Evolutionary conservation across 2,113 vertebrate species (phyloP).

Genomic region (Hepsetus odoe): DNA sequence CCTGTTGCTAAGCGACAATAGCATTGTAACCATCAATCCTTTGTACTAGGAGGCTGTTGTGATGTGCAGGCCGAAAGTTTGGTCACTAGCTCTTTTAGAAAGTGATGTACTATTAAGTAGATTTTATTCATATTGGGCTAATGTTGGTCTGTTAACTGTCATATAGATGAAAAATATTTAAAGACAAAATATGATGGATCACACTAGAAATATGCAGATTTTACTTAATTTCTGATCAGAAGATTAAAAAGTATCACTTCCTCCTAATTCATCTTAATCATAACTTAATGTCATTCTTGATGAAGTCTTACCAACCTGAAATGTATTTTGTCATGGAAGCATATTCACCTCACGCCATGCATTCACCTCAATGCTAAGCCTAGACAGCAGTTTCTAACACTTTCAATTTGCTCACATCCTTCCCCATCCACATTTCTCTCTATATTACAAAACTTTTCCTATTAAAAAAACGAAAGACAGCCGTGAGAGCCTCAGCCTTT

Average conservation of each 20-base stretch:
- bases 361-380: neutral
- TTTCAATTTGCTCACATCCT: neutral
- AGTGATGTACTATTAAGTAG: too few relatives aligned
- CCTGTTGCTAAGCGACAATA: too few relatives aligned
- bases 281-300: neutral
- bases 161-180: neutral
- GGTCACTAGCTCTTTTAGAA: too few relatives aligned
- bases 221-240: neutral
- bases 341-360: neutral
- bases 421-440: neutral
- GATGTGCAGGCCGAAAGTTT: too few relatives aligned
- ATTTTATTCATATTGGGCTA: too few relatives aligned
- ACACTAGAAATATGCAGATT: too few relatives aligned
- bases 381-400: neutral
- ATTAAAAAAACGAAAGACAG: conserved; percentile 32
- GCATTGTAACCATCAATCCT: too few relatives aligned
- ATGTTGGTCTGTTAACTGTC: too few relatives aligned
- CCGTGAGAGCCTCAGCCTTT: conserved; percentile 24
- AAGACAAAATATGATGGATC: too few relatives aligned
- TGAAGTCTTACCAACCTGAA: neutral
- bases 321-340: neutral
- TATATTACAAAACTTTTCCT: conserved; percentile 17
- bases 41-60: too few relatives aligned
- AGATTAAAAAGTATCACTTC: neutral
- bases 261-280: neutral